Evolutionary conservation across 2,888 invertebrate species (phyloP).

Genomic region (Acanthosepion esculentum): DNA sequence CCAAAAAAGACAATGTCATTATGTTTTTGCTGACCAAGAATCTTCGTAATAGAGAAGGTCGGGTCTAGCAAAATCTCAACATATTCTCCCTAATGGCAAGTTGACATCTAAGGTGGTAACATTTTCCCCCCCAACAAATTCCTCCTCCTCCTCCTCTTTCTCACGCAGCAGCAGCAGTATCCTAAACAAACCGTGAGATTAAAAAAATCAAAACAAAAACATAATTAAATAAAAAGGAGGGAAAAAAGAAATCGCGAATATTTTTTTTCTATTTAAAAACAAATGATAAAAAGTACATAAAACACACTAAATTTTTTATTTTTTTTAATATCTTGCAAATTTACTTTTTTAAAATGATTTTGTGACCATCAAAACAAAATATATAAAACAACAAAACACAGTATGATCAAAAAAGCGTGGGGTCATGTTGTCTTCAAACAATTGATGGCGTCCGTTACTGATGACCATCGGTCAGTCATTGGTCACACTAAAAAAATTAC

Average conservation of each 20-base stretch:
- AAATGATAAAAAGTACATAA: not conserved
- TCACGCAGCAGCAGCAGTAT: not conserved
- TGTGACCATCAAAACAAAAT: not conserved
- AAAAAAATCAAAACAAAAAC: not conserved
- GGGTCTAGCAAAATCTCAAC: not conserved
- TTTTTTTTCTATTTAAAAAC: not conserved
- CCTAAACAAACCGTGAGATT: not conserved
- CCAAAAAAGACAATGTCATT: not conserved
- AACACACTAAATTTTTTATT: not conserved
- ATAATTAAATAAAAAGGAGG: not conserved
- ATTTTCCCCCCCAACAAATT: not conserved
- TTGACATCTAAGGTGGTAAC: constrained; percentile 22
- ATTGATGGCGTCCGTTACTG: not conserved
- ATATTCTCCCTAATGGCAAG: constrained; percentile 20
- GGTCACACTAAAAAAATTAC: not conserved
- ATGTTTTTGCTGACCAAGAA: not conserved
- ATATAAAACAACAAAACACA: not conserved
- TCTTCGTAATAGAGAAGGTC: not conserved
- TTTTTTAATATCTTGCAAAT: not conserved
- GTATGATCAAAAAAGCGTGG: not conserved
- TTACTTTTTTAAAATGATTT: not conserved
- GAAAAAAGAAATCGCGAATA: not conserved
- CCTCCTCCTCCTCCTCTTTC: not conserved
- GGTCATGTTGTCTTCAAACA: not conserved
- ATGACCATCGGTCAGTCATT: not conserved